Conservation (phyloP, 2,888 invertebrate genomes). For the Notocelia uddmanniana region DNA sequence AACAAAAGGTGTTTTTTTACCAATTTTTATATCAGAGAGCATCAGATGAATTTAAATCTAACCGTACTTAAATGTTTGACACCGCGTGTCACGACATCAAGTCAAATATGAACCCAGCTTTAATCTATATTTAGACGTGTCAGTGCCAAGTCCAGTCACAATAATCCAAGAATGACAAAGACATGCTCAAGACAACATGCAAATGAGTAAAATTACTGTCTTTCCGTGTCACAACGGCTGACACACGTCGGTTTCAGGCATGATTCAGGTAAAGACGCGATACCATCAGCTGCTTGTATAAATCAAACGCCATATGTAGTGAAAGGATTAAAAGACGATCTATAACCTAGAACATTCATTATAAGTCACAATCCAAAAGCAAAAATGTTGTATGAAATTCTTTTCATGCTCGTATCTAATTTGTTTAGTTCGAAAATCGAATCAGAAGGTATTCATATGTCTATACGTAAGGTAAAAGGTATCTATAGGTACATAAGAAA, state of each 20-base stretch:
- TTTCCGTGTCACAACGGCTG: neutral
- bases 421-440: neutral
- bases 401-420: neutral
- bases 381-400: too few relatives aligned
- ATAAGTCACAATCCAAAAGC: too few relatives aligned
- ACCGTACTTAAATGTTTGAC: too few relatives aligned
- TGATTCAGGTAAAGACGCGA: neutral
- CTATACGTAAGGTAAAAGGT: too few relatives aligned
- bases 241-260: constrained; percentile 15
- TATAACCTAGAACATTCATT: too few relatives aligned
- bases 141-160: neutral
- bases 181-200: constrained; percentile 25
- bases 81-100: too few relatives aligned
- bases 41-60: too few relatives aligned
- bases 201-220: constrained; percentile 29
- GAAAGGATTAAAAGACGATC: neutral
- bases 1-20: too few relatives aligned
- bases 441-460: too few relatives aligned
- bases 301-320: constrained; percentile 1
- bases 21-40: too few relatives aligned
- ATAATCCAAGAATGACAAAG: constrained; percentile 11
- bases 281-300: constrained; percentile 18
- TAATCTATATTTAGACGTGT: neutral
- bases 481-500: too few relatives aligned
- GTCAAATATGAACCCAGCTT: too few relatives aligned